A percentile compares a stretch with the other conserved stretches of the same genome.
phyloP scores from a whole-genome alignment of 1,140 invertebrate species.

The Trachelipus rathkii region DNA sequence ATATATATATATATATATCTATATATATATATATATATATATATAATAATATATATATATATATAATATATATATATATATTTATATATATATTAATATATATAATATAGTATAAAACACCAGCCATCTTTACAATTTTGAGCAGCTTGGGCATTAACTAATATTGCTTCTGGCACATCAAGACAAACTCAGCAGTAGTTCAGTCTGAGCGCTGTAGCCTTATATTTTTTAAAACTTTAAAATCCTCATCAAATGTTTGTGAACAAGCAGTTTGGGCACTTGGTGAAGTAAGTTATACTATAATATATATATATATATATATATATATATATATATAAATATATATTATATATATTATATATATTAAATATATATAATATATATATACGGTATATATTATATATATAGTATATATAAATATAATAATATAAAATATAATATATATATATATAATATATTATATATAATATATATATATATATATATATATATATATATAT shows the following conservation, averaged over 20 bases:
- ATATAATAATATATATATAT: constrained; percentile 58
- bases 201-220: constrained; percentile 88
- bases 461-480: too few species aligned
- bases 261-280: constrained; percentile 65
- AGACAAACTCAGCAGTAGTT: constrained; percentile 95
- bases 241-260: constrained; percentile 93
- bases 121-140: constrained; percentile 87
- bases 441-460: too few species aligned
- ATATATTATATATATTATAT: too few species aligned
- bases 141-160: constrained; percentile 97
- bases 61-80: constrained; percentile 35
- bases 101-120: too few species aligned
- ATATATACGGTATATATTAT: too few species aligned
- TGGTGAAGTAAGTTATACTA: constrained; percentile 37
- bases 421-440: too few species aligned
- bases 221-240: constrained; percentile 85
- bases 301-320: constrained; percentile 16
- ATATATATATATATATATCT: too few species aligned
- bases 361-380: too few species aligned
- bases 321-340: constrained; percentile 21
- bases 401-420: too few species aligned
- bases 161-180: constrained; percentile 96
- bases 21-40: too few species aligned
- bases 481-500: too few species aligned
- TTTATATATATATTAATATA: constrained; percentile 29